Evolutionary conservation across 2,888 invertebrate species (phyloP).

Genomic region (Allolobophora icterica): DNA sequence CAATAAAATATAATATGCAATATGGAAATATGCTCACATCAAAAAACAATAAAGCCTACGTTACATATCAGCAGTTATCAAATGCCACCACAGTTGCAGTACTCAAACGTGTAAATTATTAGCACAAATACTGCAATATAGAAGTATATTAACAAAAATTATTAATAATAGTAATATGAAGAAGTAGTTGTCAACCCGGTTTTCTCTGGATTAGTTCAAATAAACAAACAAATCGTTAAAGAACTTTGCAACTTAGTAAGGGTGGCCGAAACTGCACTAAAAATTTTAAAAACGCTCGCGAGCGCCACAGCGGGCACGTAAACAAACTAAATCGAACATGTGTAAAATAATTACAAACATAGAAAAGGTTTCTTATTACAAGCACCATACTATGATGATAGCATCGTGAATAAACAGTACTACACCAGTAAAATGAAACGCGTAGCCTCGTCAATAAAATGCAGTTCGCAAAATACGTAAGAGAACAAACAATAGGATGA

Average conservation of each 20-base stretch:
- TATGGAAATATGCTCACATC: slow-evolving; percentile 29
- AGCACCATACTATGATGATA: slow-evolving; percentile 18
- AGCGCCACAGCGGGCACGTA: background rate
- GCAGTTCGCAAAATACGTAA: background rate
- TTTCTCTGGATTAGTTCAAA: slow-evolving; percentile 2
- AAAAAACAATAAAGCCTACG: slow-evolving; percentile 26
- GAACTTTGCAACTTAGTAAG: background rate
- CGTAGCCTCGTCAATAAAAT: background rate
- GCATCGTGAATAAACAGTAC: background rate
- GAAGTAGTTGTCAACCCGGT: background rate
- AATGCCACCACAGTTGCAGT: slow-evolving; percentile 27
- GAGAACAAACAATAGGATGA: background rate
- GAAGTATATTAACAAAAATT: slow-evolving; percentile 18
- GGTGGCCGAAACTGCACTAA: background rate
- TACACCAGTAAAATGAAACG: background rate
- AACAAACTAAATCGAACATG: background rate
- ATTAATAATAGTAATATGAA: slow-evolving; percentile 17
- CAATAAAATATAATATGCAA: slow-evolving; percentile 30
- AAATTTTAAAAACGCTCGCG: background rate
- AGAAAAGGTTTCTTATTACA: slow-evolving; percentile 7
- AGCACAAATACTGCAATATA: slow-evolving; percentile 27
- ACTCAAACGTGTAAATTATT: slow-evolving; percentile 25
- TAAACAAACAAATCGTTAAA: background rate
- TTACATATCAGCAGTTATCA: slow-evolving; percentile 25
- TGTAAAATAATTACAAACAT: slow-evolving; percentile 14